phyloP scores from a whole-genome alignment of 2,113 vertebrate genomes.

The Cebus imitator region DNA sequence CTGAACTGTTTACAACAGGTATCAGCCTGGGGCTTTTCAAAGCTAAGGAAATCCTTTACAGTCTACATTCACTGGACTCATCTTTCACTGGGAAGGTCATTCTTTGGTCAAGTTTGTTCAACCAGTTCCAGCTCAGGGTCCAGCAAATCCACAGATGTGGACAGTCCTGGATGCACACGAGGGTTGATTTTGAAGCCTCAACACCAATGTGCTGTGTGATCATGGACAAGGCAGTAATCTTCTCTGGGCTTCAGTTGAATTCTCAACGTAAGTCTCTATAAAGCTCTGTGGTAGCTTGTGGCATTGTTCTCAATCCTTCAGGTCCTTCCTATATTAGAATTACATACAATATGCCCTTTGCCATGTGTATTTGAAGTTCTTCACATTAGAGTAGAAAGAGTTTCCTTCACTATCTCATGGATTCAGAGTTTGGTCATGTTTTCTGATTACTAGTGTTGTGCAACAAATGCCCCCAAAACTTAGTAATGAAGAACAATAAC shows the following conservation, averaged over 20 bases:
- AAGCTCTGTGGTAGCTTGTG: background rate
- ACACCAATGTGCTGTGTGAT: background rate
- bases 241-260: slow-evolving; percentile 6
- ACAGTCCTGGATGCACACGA: background rate
- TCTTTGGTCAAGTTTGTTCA: slow-evolving; percentile 47
- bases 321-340: background rate
- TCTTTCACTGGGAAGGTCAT: slow-evolving; percentile 62
- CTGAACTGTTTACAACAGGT: slow-evolving; percentile 62
- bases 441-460: background rate
- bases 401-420: background rate
- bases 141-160: background rate
- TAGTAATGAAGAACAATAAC: background rate
- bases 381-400: background rate
- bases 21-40: slow-evolving; percentile 46
- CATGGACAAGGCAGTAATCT: background rate
- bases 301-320: background rate
- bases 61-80: slow-evolving; percentile 16
- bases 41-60: background rate
- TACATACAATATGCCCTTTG: background rate
- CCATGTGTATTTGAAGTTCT: background rate
- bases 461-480: background rate
- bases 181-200: background rate
- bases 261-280: background rate
- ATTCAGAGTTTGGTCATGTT: background rate
- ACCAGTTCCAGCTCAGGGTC: background rate